Conservation (phyloP, 2,113 vertebrate species). For the Mirounga angustirostris region DNA sequence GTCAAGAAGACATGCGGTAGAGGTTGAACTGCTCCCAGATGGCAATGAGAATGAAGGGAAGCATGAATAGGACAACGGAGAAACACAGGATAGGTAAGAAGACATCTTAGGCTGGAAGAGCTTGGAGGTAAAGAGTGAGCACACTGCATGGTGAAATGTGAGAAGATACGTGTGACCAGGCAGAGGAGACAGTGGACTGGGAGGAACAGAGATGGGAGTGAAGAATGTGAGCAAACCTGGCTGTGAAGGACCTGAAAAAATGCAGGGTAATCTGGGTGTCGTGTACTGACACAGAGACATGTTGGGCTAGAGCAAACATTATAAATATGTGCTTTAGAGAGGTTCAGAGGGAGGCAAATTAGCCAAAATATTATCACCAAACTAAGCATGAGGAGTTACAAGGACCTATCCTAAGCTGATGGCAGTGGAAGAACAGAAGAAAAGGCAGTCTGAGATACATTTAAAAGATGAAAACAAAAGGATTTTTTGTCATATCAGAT, state of each 20-base stretch:
- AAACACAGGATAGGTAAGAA: not conserved
- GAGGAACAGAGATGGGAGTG: not conserved
- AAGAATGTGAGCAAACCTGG: not conserved
- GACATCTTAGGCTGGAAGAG: not conserved
- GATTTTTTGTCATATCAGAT: not conserved
- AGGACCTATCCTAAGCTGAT: not conserved
- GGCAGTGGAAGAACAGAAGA: not conserved
- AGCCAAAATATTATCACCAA: not conserved
- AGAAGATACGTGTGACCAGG: not conserved
- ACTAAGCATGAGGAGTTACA: not conserved
- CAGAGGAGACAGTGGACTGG: not conserved
- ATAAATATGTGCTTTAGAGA: not conserved
- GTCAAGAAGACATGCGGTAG: not conserved
- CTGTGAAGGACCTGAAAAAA: not conserved
- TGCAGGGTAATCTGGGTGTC: not conserved
- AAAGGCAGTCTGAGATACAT: not conserved
- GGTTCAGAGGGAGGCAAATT: not conserved
- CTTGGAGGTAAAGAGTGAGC: not conserved
- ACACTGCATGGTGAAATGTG: not conserved
- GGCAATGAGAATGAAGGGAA: not conserved
- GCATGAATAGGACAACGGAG: not conserved
- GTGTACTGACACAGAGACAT: not conserved
- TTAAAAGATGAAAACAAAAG: not conserved
- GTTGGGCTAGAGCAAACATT: not conserved
- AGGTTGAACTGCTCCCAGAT: not conserved